Conservation (phyloP, 2,888 invertebrate genomes). For the Chymomyza procnemis region DNA sequence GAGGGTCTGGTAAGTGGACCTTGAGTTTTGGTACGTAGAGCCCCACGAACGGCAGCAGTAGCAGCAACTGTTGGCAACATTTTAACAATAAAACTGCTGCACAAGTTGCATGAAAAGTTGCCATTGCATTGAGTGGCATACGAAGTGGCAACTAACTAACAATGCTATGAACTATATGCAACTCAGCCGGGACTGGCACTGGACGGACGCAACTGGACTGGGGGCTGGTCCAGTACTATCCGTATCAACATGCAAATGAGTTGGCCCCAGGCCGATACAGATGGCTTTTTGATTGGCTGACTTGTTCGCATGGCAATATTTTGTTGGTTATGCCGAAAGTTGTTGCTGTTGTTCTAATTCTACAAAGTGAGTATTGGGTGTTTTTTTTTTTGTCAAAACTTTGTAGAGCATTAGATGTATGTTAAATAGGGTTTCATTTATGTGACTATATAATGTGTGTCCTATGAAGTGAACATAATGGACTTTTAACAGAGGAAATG, state of each 20-base stretch:
- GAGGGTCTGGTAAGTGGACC: background rate
- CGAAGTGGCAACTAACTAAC: slow-evolving; percentile 14
- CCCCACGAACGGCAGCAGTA: too few species aligned
- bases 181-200: too few species aligned
- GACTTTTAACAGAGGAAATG: too few species aligned
- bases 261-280: slow-evolving; percentile 45
- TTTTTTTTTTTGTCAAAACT: background rate
- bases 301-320: slow-evolving; percentile 21
- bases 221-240: slow-evolving; percentile 11
- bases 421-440: too few species aligned
- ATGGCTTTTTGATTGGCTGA: slow-evolving; percentile 64
- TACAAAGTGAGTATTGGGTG: background rate
- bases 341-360: slow-evolving; percentile 9
- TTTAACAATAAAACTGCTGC: slow-evolving; percentile 51
- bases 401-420: background rate
- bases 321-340: background rate
- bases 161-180: slow-evolving; percentile 34
- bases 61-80: slow-evolving; percentile 23
- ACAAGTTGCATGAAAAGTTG: slow-evolving; percentile 41
- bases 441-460: too few species aligned
- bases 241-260: slow-evolving; percentile 52
- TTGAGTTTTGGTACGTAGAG: background rate
- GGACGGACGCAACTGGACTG: background rate
- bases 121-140: slow-evolving; percentile 28
- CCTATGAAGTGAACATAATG: too few species aligned